A percentile compares a stretch with the other conserved stretches of the same genome.
Conservation (phyloP, 2,797 vertebrate genomes). For the Girardinus metallicus region DNA sequence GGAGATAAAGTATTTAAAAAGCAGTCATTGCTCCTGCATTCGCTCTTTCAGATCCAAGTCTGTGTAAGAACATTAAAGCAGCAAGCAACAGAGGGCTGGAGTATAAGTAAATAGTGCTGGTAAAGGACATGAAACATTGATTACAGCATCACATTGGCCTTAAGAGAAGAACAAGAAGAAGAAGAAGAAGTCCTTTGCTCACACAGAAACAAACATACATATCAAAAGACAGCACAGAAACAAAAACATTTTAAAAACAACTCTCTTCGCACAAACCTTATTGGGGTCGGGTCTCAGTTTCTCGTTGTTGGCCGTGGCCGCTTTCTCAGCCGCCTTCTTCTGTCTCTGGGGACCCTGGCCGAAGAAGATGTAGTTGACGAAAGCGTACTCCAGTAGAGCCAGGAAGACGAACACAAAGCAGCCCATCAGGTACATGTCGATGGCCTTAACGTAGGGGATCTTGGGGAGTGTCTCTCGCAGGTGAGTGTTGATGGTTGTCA, state of each 20-base stretch:
- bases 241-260: conserved; percentile 24
- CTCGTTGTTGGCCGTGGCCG: conserved; percentile 94
- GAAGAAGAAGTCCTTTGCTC: conserved; percentile 66
- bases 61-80: conserved; percentile 55
- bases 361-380: conserved; percentile 99
- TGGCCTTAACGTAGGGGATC: conserved; percentile 99
- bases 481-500: conserved; percentile 99
- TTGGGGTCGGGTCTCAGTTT: conserved; percentile 94
- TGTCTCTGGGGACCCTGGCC: conserved; percentile 96
- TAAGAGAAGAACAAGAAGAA: conserved; percentile 52
- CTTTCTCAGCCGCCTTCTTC: conserved; percentile 97
- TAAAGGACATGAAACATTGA: conserved; percentile 74
- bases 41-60: conserved; percentile 66
- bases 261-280: conserved; percentile 84
- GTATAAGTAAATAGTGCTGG: conserved; percentile 68
- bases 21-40: conserved; percentile 73
- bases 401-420: conserved; percentile 99
- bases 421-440: conserved; percentile 99
- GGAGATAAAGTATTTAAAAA: conserved; percentile 68
- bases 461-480: conserved; percentile 97
- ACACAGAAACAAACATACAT: conserved; percentile 70
- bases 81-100: conserved; percentile 67
- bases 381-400: conserved; percentile 95
- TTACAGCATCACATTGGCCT: conserved; percentile 78
- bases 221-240: conserved; percentile 64